These are phyloP conservation scores for Excalfactoria chinensis DNA, from an alignment of 2,113 vertebrate species.

Conservation along the genomic window DNA sequence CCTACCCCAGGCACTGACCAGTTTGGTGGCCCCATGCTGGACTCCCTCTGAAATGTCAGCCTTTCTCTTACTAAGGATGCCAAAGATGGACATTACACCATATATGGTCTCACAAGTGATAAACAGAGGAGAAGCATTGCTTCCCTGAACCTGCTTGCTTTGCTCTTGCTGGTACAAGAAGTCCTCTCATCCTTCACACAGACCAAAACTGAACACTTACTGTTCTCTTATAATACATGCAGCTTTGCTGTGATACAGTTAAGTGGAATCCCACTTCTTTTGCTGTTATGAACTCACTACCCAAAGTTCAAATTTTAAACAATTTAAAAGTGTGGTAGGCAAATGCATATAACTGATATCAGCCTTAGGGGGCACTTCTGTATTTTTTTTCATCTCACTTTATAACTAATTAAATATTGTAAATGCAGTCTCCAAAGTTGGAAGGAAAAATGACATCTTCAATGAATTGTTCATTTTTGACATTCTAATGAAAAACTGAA, in stretches of 20 bases:
- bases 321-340: not conserved
- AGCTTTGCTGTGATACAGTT: not conserved
- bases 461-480: not conserved
- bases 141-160: not conserved
- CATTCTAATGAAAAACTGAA: not conserved
- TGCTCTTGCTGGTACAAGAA: not conserved
- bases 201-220: not conserved
- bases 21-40: not conserved
- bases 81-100: not conserved
- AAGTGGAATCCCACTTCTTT: not conserved
- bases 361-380: not conserved
- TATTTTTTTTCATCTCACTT: not conserved
- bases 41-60: no score
- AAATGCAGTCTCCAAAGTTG: not conserved
- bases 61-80: not conserved
- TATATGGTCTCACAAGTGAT: not conserved
- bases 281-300: not conserved
- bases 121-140: rapidly evolving
- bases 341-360: not conserved
- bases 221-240: not conserved
- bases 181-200: not conserved
- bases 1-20: not conserved
- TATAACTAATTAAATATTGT: not conserved
- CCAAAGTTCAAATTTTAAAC: not conserved
- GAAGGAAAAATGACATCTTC: not conserved